phyloP scores from a whole-genome alignment of 2,797 vertebrate species.

The Malacoctenus gilli region DNA sequence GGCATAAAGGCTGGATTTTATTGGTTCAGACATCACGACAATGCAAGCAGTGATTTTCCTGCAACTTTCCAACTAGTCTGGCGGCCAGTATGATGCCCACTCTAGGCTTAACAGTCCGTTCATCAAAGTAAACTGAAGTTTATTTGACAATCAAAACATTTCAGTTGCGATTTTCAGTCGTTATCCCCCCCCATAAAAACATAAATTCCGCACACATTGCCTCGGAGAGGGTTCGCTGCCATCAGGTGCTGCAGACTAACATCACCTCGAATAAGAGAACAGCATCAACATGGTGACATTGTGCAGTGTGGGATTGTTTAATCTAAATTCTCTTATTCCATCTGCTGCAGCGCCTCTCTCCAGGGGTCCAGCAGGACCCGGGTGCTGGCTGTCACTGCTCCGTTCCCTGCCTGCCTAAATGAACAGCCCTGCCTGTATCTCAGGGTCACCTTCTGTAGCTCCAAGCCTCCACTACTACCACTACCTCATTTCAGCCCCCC shows the following conservation, averaged over 20 bases:
- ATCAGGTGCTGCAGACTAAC: conserved; percentile 29
- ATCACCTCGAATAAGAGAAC: conserved; percentile 46
- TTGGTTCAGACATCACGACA: too few species aligned
- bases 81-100: too few species aligned
- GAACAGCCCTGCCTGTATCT: conserved; percentile 60
- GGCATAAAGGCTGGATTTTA: too few species aligned
- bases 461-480: conserved; percentile 26
- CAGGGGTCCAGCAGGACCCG: conserved; percentile 64
- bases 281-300: conserved; percentile 44
- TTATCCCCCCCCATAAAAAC: too few species aligned
- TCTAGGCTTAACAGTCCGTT: too few species aligned
- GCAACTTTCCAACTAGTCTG: too few species aligned
- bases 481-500: conserved; percentile 4
- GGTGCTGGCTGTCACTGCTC: conserved; percentile 70
- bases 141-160: too few species aligned
- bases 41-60: too few species aligned
- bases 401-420: conserved; percentile 71
- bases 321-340: conserved; percentile 74
- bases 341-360: conserved; percentile 72
- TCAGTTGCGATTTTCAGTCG: too few species aligned
- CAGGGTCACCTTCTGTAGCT: conserved; percentile 78
- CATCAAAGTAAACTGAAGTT: too few species aligned
- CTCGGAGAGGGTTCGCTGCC: background rate
- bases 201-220: background rate
- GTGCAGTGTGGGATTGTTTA: conserved; percentile 60